Evolutionary conservation across 2,113 vertebrate genomes (phyloP).

Genomic region (Oncorhynchus clarkii): DNA sequence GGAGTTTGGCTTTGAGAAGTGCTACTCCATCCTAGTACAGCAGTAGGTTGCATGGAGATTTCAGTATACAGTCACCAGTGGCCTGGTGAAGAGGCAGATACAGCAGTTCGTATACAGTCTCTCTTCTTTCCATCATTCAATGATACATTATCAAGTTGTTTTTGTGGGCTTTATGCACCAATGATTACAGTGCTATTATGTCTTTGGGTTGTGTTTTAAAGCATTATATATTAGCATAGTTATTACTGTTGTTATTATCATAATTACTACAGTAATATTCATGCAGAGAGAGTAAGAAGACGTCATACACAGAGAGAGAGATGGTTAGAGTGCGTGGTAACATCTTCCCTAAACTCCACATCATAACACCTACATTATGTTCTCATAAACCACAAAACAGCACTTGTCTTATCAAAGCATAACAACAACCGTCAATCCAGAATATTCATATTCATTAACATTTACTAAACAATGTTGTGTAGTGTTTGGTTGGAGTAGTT

Average conservation of each 20-base stretch:
- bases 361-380: constrained; percentile 70
- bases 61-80: constrained; percentile 81
- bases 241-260: constrained; percentile 80
- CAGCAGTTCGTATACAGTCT: constrained; percentile 70
- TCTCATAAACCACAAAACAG: constrained; percentile 65
- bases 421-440: constrained; percentile 68
- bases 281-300: constrained; percentile 76
- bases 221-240: constrained; percentile 86
- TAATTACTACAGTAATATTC: constrained; percentile 56
- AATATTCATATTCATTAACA: constrained; percentile 74
- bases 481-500: constrained; percentile 75
- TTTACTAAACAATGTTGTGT: constrained; percentile 70
- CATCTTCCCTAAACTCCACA: constrained; percentile 65
- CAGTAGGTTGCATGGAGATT: constrained; percentile 70
- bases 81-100: constrained; percentile 90
- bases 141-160: constrained; percentile 94
- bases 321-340: constrained; percentile 59
- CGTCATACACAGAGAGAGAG: constrained; percentile 55
- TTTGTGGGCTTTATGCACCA: constrained; percentile 89
- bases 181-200: constrained; percentile 93
- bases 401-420: constrained; percentile 65
- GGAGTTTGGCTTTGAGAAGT: neutral
- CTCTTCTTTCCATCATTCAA: constrained; percentile 92
- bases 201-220: constrained; percentile 94
- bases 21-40: too few relatives aligned